These are phyloP conservation scores for Leuciscus idus DNA, from an alignment of 2,113 vertebrate genomes.

Conservation along the genomic window DNA sequence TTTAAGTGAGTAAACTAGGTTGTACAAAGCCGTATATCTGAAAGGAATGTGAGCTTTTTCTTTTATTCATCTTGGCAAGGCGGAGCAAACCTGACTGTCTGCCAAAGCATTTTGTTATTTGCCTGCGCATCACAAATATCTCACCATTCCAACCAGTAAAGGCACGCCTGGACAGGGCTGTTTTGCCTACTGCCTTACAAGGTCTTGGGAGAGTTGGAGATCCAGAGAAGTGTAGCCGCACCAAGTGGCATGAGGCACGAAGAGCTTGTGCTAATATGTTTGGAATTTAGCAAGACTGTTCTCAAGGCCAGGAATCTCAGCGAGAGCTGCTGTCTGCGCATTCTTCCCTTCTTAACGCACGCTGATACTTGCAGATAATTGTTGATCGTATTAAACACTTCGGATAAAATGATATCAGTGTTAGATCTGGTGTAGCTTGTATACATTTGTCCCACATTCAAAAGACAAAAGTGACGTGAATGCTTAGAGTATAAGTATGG, in stretches of 20 bases:
- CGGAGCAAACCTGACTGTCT: slow-evolving; percentile 20
- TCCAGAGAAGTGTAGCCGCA: slow-evolving; percentile 10
- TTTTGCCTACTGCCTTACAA: slow-evolving; percentile 48
- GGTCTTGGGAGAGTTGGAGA: slow-evolving; percentile 34
- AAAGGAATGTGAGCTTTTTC: slow-evolving; percentile 14
- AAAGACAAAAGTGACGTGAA: slow-evolving; percentile 1
- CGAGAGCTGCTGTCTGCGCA: slow-evolving; percentile 43
- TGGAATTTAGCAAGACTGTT: slow-evolving; percentile 56
- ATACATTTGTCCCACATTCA: not conserved
- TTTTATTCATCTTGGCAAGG: slow-evolving; percentile 27
- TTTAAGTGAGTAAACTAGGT: not conserved
- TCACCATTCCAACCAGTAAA: slow-evolving; percentile 36
- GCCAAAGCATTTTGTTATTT: slow-evolving; percentile 37
- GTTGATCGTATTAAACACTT: slow-evolving; percentile 15
- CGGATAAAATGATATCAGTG: not conserved
- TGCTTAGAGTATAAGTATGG: not conserved
- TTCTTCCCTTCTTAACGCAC: slow-evolving; percentile 35
- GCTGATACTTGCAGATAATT: slow-evolving; percentile 45
- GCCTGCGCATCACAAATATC: slow-evolving; percentile 24
- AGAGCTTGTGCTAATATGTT: slow-evolving; percentile 54
- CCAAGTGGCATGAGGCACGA: slow-evolving; percentile 39
- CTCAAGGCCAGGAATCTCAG: slow-evolving; percentile 57
- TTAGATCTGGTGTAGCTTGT: slow-evolving; percentile 1
- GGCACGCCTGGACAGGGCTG: slow-evolving; percentile 39
- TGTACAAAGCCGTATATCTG: slow-evolving; percentile 15